Evolutionary conservation across 2,888 invertebrate species (phyloP), one percentile per base, ranked within the genome.

Genomic region (Xanthia togata): DNA sequence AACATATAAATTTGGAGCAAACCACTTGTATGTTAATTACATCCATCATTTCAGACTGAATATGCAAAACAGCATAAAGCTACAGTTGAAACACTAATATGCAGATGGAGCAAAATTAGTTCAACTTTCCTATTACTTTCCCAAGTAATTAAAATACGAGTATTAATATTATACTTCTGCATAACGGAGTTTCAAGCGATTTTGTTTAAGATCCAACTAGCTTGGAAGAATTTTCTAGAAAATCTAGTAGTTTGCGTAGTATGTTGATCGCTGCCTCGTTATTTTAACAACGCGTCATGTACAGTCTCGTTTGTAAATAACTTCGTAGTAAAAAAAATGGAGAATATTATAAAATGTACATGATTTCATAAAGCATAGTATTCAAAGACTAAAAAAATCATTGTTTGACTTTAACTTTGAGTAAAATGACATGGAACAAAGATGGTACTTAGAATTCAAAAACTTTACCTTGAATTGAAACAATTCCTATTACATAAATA

Each of bases 91-190:
- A 78, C 83, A 85, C 73, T 83, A 81, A 83, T 78, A 85, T 81
- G 67, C 68, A 76, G 67, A 83, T 85, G 71, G 83, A 78, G 75
- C 73, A 44, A 83, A 85, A 81, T 80, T 80, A 76, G 85, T 85
- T 80, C 76, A 83, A 80, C 71, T 85, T 71, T 76, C 64, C 63
- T 76, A 44, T 73, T 77, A 85, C 80, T 80, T 75, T 64, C 72
- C 68, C 65, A 78, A 83, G 83, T 80, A 83, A 85, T 85, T 80
- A 83, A 83, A 85, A 83, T n/a, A n/a, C n/a, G n/a, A n/a, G n/a
- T 85, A 85, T 85, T 83, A 85, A 85, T 85, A 83, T 83, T 84
- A 78, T 82, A 84, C 64, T 82, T 81, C 76, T 80, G 76, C 82
- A 65, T 83, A 78, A 82, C 73, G 76, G 81, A 76, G 73, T 78